Evolutionary conservation across 2,113 vertebrate species (phyloP).

Genomic region (Podarcis raffonei): DNA sequence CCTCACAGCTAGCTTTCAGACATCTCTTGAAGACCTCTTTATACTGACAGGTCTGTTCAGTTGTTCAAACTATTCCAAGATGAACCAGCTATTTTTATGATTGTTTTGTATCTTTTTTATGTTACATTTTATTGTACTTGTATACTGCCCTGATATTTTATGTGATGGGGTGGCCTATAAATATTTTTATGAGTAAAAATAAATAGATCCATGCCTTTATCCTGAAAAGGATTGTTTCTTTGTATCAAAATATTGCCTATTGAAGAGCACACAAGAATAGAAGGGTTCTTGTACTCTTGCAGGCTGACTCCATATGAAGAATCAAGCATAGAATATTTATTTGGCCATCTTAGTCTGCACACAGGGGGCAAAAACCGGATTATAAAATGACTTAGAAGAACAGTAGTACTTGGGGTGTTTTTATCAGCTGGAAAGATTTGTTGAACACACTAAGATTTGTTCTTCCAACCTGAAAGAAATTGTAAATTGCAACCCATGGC

Average conservation of each 20-base stretch:
- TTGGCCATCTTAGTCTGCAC: neutral
- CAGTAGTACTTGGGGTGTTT: neutral
- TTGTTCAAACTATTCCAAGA: no score
- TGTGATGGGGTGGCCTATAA: no score
- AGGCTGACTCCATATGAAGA: neutral
- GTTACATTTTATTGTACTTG: no score
- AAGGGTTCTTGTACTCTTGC: neutral
- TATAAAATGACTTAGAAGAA: neutral
- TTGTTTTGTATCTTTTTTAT: no score
- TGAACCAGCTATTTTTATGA: no score
- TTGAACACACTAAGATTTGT: neutral
- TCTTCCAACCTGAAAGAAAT: neutral
- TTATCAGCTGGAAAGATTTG: neutral
- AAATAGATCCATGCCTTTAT: neutral
- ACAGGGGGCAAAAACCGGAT: neutral
- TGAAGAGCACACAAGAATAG: neutral
- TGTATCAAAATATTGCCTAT: neutral
- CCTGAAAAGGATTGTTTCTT: neutral
- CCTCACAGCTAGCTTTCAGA: no score
- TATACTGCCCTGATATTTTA: no score
- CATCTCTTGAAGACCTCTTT: no score
- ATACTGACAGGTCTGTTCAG: no score
- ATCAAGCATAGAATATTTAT: neutral
- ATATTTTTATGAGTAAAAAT: no score
- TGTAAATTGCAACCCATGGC: neutral